Evolutionary conservation across 2,113 vertebrate species (phyloP), one percentile per base, ranked within the genome.

Genomic region (Antennarius striatus): DNA sequence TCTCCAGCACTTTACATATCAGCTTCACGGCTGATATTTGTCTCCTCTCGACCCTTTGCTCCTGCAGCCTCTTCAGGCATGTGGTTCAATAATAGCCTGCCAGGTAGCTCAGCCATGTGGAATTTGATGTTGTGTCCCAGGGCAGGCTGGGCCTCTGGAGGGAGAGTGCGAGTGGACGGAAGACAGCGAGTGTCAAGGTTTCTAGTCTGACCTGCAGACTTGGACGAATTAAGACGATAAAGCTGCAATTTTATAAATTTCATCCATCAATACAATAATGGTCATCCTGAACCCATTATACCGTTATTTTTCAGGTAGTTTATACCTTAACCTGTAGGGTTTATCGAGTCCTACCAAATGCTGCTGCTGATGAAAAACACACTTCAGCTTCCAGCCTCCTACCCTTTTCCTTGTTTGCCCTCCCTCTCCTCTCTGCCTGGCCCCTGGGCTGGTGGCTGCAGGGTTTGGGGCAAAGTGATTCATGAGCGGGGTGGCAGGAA

Each of bases 81-180:
- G 73, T 55, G 63, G 63, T 70, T 82, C 87, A 76, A 56, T 89
- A 86, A 88, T 83, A 86, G 78, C 70, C 28, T 36, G 63, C 69
- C 86, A 90, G 90, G 91, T 92, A 88, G 87, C 85, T 88, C 53
- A 73, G 79, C 82, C 72, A 80, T 91, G 90, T 87, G 90, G 91
- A 92, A 92, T 92, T 90, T 91, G 80, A 88, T 89, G 85, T 87
- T 62, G 71, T 72, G 75, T 87, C 83, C 75, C 1, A 29, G 80
- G 75, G 80, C 73, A 75, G 43, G 79, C 58, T 15, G 29, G 77
- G 75, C 77, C 69, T 62, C 73, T 40, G 22, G 63, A 53, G 78
- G 73, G 60, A 63, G 77, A 80, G 83, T 86, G 84, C 82, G 76
- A 82, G 76, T 46, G 65, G 82, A 90, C 42, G 39, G 69, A 68